Conservation (phyloP, 2,888 invertebrate genomes). For the Eupithecia centaureata region DNA sequence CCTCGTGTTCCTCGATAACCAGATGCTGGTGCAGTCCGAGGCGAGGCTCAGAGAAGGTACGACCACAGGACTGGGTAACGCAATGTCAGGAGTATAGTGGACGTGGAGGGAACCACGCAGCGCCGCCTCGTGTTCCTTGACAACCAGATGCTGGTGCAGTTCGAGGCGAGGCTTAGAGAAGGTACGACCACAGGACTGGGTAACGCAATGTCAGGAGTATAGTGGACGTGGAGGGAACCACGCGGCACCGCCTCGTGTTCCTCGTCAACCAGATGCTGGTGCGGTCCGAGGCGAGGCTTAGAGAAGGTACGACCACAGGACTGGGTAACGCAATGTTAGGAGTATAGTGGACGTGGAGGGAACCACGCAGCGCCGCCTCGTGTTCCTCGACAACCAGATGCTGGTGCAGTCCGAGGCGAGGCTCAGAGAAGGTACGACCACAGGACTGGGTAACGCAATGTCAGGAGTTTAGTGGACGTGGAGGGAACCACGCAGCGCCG, state of each 20-base stretch:
- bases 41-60: constrained; percentile 85
- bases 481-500: constrained; percentile 88
- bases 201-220: background rate
- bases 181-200: constrained; percentile 43
- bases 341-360: constrained; percentile 85
- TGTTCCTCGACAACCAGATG: constrained; percentile 93
- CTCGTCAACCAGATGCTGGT: constrained; percentile 92
- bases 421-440: constrained; percentile 77
- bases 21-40: constrained; percentile 96
- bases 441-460: background rate
- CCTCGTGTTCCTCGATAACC: constrained; percentile 93
- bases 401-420: constrained; percentile 96
- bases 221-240: constrained; percentile 86
- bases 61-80: background rate
- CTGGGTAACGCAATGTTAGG: background rate
- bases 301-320: constrained; percentile 57
- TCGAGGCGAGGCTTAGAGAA: constrained; percentile 90
- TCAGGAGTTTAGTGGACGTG: constrained; percentile 78
- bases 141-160: constrained; percentile 95
- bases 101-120: constrained; percentile 85
- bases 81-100: constrained; percentile 66
- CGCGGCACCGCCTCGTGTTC: constrained; percentile 93
- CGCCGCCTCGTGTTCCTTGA: constrained; percentile 93
- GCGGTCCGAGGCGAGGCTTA: constrained; percentile 94
- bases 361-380: constrained; percentile 88